A percentile compares a stretch with the other conserved stretches of the same genome.
Conservation (phyloP, 2,888 invertebrate genomes). For the Perdita meconis region DNA sequence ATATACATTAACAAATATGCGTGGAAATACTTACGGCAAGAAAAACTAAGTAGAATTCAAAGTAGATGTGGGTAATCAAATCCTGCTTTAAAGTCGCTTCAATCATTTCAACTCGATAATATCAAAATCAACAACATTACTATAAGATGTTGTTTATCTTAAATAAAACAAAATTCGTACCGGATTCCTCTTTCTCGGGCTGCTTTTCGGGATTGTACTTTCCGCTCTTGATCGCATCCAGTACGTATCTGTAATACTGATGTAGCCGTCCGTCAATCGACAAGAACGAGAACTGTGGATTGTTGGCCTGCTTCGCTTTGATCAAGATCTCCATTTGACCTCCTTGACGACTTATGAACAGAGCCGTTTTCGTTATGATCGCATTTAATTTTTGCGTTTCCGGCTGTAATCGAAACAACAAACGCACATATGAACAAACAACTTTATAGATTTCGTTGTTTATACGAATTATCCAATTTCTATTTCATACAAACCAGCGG, state of each 20-base stretch:
- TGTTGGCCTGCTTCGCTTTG: conserved; percentile 97
- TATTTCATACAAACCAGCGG: conserved; percentile 86
- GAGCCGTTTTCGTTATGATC: conserved; percentile 97
- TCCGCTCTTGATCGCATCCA: conserved; percentile 89
- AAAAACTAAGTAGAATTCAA: conserved; percentile 81
- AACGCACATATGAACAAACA: conserved; percentile 21
- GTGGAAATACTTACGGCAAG: conserved; percentile 77
- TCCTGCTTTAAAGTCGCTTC: conserved; percentile 78
- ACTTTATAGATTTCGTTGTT: neutral
- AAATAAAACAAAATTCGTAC: conserved; percentile 78
- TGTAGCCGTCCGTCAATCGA: conserved; percentile 93
- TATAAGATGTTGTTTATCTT: conserved; percentile 62
- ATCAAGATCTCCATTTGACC: conserved; percentile 99
- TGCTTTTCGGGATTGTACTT: conserved; percentile 86
- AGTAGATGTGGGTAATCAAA: conserved; percentile 79
- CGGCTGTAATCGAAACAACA: conserved; percentile 87
- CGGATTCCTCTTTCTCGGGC: conserved; percentile 83
- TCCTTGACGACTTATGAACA: conserved; percentile 95
- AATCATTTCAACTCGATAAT: conserved; percentile 77
- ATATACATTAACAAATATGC: conserved; percentile 63
- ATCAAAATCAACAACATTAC: conserved; percentile 72
- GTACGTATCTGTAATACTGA: conserved; percentile 94
- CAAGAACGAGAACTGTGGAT: conserved; percentile 96
- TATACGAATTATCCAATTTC: neutral
- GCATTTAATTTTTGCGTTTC: conserved; percentile 94